Base-by-base conservation (phyloP, 2,888 invertebrate genomes). In the Rapana venosa region DNA sequence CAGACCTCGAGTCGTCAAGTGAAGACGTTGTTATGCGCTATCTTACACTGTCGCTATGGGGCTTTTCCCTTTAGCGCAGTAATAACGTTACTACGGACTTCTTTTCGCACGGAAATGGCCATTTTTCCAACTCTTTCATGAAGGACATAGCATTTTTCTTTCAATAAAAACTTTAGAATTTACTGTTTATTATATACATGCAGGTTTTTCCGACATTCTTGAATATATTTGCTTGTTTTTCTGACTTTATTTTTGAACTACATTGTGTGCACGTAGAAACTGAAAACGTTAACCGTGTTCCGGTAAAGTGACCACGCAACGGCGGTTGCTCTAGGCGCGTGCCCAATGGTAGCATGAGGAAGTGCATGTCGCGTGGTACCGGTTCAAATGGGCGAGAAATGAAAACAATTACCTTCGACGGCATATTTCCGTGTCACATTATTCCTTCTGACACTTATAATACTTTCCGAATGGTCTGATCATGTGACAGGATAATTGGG, bases 1-100 rank as follows among this genome's bases (percentile, higher is more conserved):
- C 89, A 92, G 92, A 91, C 92, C 90, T 92, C 91, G 91, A 94
- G 95, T 95, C 93, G 95, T 95, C 94, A 95, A 95, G 95, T 95
- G 95, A 94, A 93, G 92, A 87, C 91, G 91, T 87, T 91, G 91
- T 92, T 93, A 92, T 94, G 94, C 93, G 93, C 92, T 92, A 92
- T 92, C 91, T 93, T 93, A 92, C 87, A 91, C 89, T 90, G 95
- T 95, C 93, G 94, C 93, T 94, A 95, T 92, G 95, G 94, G 92
- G 92, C 94, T 92, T 92, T 92, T 91, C 91, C 87, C 92, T 92
- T 92, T 85, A 91, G 94, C 94, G 93, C 91, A 93, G 74, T 89
- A 87, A 92, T 92, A 90, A 91, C 91, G 94, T 94, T 94, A 93
- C 94, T 93, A 94, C 89, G 94, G 91, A 70, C 66, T 66, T 35